Percentiles rank a stretch among this genome's conserved stretches.
phyloP scores from a whole-genome alignment of 1,140 invertebrate species.

The Tribolium castaneum region DNA sequence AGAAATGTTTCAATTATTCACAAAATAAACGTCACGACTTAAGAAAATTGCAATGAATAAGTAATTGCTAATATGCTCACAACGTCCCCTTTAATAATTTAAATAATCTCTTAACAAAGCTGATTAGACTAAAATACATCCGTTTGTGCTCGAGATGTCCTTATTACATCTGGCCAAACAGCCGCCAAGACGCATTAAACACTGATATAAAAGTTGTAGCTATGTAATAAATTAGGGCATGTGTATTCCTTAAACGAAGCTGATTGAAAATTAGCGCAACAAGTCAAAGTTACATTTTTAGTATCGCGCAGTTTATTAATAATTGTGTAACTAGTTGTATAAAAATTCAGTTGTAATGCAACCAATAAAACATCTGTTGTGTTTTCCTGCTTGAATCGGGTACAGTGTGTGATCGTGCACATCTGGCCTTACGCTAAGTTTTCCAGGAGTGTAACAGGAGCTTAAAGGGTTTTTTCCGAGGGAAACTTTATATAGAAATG shows the following conservation, averaged over 20 bases:
- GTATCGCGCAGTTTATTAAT: neutral
- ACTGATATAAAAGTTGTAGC: too few relatives aligned
- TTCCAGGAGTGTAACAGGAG: constrained; percentile 18
- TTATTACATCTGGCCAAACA: neutral
- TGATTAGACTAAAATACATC: constrained; percentile 22
- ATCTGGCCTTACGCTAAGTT: constrained; percentile 6
- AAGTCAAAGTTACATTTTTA: too few relatives aligned
- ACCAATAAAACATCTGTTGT: neutral
- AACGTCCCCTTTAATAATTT: neutral
- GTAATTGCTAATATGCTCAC: too few relatives aligned
- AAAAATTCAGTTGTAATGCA: neutral
- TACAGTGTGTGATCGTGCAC: constrained; percentile 18
- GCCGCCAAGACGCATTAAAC: neutral
- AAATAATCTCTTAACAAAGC: neutral
- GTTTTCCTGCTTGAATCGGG: neutral
- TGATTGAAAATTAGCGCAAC: too few relatives aligned
- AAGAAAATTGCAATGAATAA: constrained; percentile 1
- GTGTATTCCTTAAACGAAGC: too few relatives aligned
- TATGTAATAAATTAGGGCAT: too few relatives aligned
- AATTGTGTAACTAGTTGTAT: neutral
- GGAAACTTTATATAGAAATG: constrained; percentile 33
- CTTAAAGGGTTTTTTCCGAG: constrained; percentile 7
- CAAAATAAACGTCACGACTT: neutral
- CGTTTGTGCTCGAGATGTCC: neutral
- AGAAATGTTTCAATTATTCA: neutral